A percentile compares a stretch with the other conserved stretches of the same genome.
Conservation (phyloP, 2,888 invertebrate species). For the Lepidochitona cinerea region DNA sequence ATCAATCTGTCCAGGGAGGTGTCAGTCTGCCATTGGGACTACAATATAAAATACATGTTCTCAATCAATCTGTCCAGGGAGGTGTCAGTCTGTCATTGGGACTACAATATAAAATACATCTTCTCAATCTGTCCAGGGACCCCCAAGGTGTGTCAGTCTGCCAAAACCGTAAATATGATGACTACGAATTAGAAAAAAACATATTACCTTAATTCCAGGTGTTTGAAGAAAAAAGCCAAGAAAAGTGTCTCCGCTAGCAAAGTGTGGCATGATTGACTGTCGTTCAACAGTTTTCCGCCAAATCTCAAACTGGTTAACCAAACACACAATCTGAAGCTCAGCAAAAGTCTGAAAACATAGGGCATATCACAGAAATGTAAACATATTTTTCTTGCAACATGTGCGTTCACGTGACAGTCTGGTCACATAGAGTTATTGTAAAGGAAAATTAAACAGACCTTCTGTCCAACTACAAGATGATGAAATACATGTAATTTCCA, state of each 20-base stretch:
- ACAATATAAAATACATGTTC: slow-evolving; percentile 1
- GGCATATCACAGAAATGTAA: too few species aligned
- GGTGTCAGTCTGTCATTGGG: neutral
- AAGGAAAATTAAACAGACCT: too few species aligned
- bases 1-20: neutral
- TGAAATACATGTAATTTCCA: too few species aligned
- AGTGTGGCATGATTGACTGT: neutral
- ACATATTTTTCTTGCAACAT: too few species aligned
- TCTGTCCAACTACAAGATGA: too few species aligned
- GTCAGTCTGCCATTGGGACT: neutral
- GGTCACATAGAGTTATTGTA: too few species aligned
- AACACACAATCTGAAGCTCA: neutral
- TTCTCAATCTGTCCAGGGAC: too few species aligned
- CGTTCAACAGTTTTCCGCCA: neutral
- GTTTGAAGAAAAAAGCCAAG: neutral
- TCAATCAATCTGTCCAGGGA: neutral
- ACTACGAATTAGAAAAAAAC: too few species aligned
- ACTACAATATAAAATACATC: too few species aligned
- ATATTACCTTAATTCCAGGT: neutral
- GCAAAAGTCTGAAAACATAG: neutral
- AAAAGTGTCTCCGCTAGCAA: neutral
- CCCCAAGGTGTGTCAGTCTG: too few species aligned
- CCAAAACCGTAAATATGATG: too few species aligned
- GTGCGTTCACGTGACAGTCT: too few species aligned
- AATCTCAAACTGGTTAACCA: neutral